These are phyloP conservation scores for Chaenodraco wilsoni DNA, from an alignment of 2,797 vertebrate genomes.

Conservation along the genomic window DNA sequence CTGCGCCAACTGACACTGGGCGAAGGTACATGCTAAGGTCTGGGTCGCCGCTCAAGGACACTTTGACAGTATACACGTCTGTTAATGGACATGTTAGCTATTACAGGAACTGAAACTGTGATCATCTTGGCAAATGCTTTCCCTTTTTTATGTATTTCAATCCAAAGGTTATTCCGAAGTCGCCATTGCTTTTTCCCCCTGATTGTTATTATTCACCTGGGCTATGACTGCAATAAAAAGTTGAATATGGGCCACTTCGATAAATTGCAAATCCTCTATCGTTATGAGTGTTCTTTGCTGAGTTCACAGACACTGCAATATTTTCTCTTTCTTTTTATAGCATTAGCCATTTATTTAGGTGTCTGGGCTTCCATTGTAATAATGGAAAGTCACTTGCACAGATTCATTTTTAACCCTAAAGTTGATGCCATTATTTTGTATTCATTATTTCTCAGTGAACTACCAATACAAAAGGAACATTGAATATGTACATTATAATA, in stretches of 20 bases:
- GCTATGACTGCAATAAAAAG: background rate
- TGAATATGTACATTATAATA: too few species aligned
- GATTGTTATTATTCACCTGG: background rate
- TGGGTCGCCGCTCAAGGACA: constrained; percentile 44
- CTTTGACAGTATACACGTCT: constrained; percentile 7
- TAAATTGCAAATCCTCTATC: background rate
- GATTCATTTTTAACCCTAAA: background rate
- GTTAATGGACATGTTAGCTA: constrained; percentile 25
- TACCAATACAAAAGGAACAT: too few species aligned
- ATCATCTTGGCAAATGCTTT: background rate
- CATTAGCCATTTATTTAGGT: background rate
- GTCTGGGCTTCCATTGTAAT: constrained; percentile 10
- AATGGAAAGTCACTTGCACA: background rate
- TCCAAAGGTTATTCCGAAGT: constrained; percentile 21
- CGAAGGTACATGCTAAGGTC: constrained; percentile 2
- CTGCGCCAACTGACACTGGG: background rate
- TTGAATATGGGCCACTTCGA: background rate
- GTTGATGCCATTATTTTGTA: background rate
- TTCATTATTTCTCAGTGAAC: too few species aligned
- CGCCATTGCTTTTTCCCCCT: background rate
- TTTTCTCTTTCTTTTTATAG: background rate
- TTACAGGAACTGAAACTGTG: constrained; percentile 1
- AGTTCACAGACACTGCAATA: background rate
- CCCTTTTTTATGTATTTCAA: background rate
- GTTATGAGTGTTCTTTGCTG: background rate